Base-by-base conservation (phyloP, 2,113 vertebrate genomes). In the Todiramphus saurophagus region DNA sequence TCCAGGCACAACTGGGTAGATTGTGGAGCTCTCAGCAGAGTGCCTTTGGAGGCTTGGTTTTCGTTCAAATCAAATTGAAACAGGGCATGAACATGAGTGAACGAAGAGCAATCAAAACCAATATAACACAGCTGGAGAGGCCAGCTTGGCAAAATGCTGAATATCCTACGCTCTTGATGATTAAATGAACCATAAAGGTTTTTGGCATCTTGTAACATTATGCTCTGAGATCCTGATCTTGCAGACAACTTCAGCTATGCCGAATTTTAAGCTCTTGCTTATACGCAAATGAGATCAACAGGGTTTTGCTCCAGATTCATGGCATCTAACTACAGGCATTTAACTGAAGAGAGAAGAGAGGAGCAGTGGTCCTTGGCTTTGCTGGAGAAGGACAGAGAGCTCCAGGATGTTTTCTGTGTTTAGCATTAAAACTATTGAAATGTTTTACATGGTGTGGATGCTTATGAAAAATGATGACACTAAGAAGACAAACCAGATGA, bases 41-140 rank as follows among this genome's bases (percentile, higher is more conserved):
- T 0, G 48, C 76, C 89, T 96, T 94, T 91, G 77, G 80, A 90
- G 66, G 80, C 41, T 95, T 93, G 86, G 83, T 86, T 93, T 92
- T 82, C 2, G 7, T 96, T 93, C 90, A 96, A 96, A 89, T 89
- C 27, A 92, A 89, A 95, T 37, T 93, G 95, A 96, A 95, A 95
- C 1, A 0, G 80, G 69, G 80, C 73, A 87, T 58, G 86, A 95
- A 89, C 86, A 73, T 10, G 76, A 91, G 53, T 23, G 58, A 94
- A 94, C 69, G 56, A 46, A 88, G 88, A 91, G 89, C 90, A 89
- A 81, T 94, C 80, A 92, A 87, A 78, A 13, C 69, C 90, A 87
- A 82, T 91, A 86, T 72, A 97, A 91, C 81, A 87, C 92, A 95
- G 92, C 83, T 93, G 90, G 90, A 95, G 84, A 90, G 89, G 74